Evolutionary conservation across 2,113 vertebrate genomes (phyloP), one percentile per base, ranked within the genome.

Genomic region (Tachycineta bicolor): DNA sequence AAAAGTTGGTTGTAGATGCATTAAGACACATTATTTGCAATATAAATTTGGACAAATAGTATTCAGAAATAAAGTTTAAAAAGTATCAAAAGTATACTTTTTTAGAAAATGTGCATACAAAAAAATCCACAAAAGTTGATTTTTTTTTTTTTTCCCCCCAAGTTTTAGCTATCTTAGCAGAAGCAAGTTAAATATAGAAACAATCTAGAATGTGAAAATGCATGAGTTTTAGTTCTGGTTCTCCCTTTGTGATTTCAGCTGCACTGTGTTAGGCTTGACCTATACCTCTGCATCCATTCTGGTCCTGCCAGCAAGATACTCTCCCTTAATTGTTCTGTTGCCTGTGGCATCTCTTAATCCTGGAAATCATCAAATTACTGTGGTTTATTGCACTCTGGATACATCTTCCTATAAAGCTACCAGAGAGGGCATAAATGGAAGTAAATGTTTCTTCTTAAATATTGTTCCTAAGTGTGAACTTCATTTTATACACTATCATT

Each of bases 401-500:
- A 37, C 39, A 52, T 67, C 43, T 83, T 87, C 81, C 18, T 33
- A 29, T 29, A 77, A 87, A 88, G 39, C 17, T 94, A 26, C 3
- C 13, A 75, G 39, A 50, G 55, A 81, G 9, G 9, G 25, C 17
- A 83, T 74, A 80, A 93, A 87, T 1, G 10, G 34, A 89, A 65
- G 46, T 41, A 91, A 87, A 93, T 83, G 34, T 90, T 95, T 94
- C 74, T 64, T 79, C 79, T 90, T 59, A 74, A 87, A 43, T 83
- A 85, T 41, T 71, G 39, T 77, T 94, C 71, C 79, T 90, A 86
- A 85, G 59, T 33, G 68, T 83, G 75, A 93, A 80, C 53, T 91
- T 94, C 17, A 47, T 76, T 95, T 91, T 67, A 34, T 33, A 67
- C 11, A 37, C 28, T 49, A 23, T 63, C 24, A 59, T 79, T 91